A percentile compares a stretch with the other conserved stretches of the same genome.
Conservation (phyloP, 1,140 invertebrate species). For the Pseudoatta argentina region DNA sequence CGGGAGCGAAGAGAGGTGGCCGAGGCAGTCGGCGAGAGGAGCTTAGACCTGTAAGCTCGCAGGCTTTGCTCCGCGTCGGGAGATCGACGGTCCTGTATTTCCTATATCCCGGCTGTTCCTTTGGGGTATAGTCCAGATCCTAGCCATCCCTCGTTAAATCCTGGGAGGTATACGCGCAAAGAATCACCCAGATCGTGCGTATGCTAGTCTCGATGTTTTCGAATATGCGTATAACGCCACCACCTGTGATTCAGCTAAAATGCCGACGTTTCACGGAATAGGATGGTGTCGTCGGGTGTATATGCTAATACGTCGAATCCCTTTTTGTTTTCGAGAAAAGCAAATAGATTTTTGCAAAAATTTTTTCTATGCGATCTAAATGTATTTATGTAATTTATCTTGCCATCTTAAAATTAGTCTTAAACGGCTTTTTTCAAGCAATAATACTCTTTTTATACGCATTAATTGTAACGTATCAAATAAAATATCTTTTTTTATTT, state of each 20-base stretch:
- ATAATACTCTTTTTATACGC: background rate
- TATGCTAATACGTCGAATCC: background rate
- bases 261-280: background rate
- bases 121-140: constrained; percentile 71
- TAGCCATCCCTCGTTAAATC: constrained; percentile 76
- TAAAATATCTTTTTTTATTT: background rate
- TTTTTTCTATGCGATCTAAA: background rate
- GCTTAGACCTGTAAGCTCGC: constrained; percentile 82
- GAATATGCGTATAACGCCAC: constrained; percentile 65
- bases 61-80: constrained; percentile 78
- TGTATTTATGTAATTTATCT: background rate
- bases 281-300: background rate
- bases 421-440: background rate
- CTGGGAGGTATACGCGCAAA: constrained; percentile 71
- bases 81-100: constrained; percentile 82
- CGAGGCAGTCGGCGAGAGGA: constrained; percentile 73
- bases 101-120: constrained; percentile 78
- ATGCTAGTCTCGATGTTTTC: constrained; percentile 69
- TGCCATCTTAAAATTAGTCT: background rate
- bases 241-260: constrained; percentile 69
- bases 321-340: background rate
- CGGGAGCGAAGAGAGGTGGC: constrained; percentile 68
- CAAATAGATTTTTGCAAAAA: background rate
- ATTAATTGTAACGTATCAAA: background rate
- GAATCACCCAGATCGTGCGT: constrained; percentile 60